phyloP scores from a whole-genome alignment of 2,888 invertebrate species.

The Lithophane ornitopus region DNA sequence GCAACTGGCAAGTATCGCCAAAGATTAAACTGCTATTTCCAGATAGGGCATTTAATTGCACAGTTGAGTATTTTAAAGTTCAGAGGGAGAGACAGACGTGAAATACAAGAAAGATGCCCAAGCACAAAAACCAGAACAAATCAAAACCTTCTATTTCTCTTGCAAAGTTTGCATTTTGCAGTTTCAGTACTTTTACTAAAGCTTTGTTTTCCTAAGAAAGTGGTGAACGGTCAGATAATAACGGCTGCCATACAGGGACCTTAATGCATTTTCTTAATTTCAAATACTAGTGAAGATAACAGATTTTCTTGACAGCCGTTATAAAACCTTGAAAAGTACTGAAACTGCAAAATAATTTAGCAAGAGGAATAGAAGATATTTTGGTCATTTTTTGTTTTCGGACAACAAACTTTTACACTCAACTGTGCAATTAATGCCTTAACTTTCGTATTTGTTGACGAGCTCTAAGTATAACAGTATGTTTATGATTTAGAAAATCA shows the following conservation, averaged over 20 bases:
- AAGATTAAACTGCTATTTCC: conserved; percentile 60
- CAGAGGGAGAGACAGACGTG: not conserved
- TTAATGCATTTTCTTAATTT: not conserved
- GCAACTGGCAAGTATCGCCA: conserved; percentile 64
- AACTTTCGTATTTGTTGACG: not conserved
- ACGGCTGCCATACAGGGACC: not conserved
- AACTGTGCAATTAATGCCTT: no score
- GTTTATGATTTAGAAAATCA: not conserved
- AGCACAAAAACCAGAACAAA: no score
- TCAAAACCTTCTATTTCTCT: not conserved
- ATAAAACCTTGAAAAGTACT: not conserved
- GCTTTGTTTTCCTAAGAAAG: not conserved
- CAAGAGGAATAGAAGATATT: no score
- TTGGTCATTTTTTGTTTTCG: no score
- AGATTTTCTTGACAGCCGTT: not conserved
- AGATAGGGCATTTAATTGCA: conserved; percentile 33
- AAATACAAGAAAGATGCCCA: not conserved
- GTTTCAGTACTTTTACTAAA: not conserved
- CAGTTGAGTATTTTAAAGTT: not conserved
- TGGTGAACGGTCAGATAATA: not conserved
- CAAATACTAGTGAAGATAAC: not conserved
- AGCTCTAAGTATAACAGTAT: not conserved
- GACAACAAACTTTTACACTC: no score
- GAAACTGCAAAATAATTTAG: no score
- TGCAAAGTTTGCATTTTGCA: not conserved